phyloP scores from a whole-genome alignment of 2,113 vertebrate species.

The Trinectes maculatus region DNA sequence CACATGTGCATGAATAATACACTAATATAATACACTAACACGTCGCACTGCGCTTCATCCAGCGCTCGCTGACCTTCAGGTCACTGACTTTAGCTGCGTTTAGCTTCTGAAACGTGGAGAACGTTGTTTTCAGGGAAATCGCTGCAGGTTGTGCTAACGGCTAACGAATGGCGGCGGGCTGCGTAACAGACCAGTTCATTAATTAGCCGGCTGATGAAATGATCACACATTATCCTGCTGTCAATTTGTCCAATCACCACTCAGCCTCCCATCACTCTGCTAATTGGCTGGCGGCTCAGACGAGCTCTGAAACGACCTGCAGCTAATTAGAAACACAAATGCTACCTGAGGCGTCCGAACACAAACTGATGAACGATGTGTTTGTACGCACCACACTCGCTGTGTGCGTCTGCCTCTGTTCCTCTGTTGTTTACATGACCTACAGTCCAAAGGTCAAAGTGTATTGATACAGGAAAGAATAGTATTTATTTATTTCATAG shows the following conservation, averaged over 20 bases:
- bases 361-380: constrained; percentile 57
- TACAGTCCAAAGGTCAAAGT: background rate
- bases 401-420: background rate
- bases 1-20: too few species aligned
- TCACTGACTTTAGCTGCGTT: too few species aligned
- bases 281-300: constrained; percentile 61
- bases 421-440: background rate
- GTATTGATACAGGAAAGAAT: too few species aligned
- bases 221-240: constrained; percentile 49
- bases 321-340: constrained; percentile 62
- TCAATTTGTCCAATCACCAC: constrained; percentile 62
- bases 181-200: constrained; percentile 19
- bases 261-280: constrained; percentile 57
- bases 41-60: too few species aligned
- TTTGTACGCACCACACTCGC: constrained; percentile 7
- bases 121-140: too few species aligned
- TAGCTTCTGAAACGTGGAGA: too few species aligned
- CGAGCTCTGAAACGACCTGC: constrained; percentile 38
- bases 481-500: too few species aligned
- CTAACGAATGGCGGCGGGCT: too few species aligned
- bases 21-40: too few species aligned
- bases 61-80: too few species aligned
- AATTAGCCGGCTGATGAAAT: constrained; percentile 50
- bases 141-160: too few species aligned
- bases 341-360: constrained; percentile 52